Conservation (phyloP, 2,113 vertebrate species). For the Rhabdomys dilectus region DNA sequence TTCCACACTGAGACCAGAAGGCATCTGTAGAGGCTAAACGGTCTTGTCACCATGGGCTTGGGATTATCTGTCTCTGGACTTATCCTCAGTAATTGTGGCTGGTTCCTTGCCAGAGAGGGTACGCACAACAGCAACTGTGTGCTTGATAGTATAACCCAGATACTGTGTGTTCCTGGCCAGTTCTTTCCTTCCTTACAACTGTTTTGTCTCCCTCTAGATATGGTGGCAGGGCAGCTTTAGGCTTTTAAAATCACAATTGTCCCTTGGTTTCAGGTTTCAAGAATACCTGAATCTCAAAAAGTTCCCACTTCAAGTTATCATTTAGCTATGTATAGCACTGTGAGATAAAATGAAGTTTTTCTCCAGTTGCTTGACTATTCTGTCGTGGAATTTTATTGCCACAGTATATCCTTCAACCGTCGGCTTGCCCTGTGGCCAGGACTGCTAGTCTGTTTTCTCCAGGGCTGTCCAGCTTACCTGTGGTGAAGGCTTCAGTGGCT, state of each 20-base stretch:
- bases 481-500: not conserved
- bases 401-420: not conserved
- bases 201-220: not conserved
- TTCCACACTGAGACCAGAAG: not conserved
- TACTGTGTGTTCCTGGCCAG: too few species aligned
- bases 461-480: not conserved
- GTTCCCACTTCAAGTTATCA: not conserved
- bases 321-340: not conserved
- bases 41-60: too few species aligned
- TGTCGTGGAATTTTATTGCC: too few species aligned
- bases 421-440: not conserved
- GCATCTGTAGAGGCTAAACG: not conserved
- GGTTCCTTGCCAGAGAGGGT: not conserved
- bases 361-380: not conserved
- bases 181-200: not conserved
- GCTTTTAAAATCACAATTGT: not conserved
- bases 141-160: not conserved
- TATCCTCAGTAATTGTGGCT: not conserved
- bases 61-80: not conserved
- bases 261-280: not conserved
- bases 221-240: not conserved
- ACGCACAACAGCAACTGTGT: not conserved
- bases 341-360: not conserved
- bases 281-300: not conserved
- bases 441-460: not conserved